A percentile compares a stretch with the other conserved stretches of the same genome.
These are phyloP conservation scores for Magallana ariakensis DNA, from an alignment of 1,140 invertebrate species.

Conservation along the genomic window DNA sequence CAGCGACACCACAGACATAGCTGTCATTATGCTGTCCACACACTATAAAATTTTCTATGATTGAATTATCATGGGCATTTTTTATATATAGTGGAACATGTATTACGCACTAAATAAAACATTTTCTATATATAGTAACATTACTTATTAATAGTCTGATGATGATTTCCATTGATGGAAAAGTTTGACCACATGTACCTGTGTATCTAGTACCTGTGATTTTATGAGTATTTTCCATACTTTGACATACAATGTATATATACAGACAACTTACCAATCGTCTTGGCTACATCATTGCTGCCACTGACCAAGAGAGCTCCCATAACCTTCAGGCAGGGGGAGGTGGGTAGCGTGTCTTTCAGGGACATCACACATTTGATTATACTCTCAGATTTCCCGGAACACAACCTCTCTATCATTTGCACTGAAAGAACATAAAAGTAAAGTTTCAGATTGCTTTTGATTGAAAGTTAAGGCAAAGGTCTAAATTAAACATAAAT, in stretches of 20 bases:
- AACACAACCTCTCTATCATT: conserved; percentile 71
- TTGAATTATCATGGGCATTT: conserved; percentile 15
- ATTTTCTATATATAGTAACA: no score
- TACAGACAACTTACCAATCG: conserved; percentile 65
- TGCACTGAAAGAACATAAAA: conserved; percentile 70
- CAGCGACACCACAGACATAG: not conserved
- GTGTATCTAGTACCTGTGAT: no score
- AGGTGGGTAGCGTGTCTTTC: conserved; percentile 68
- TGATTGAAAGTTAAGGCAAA: no score
- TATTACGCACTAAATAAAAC: no score
- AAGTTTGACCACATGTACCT: no score
- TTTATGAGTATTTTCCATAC: no score
- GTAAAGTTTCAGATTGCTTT: no score
- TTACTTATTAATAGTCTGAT: no score
- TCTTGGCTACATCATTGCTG: conserved; percentile 73
- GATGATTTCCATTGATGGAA: no score
- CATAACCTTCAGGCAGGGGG: conserved; percentile 75
- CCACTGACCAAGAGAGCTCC: conserved; percentile 73
- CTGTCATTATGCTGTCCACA: not conserved
- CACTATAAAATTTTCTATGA: not conserved
- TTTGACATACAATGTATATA: no score
- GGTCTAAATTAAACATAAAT: no score
- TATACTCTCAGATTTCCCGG: conserved; percentile 71
- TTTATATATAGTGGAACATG: not conserved
- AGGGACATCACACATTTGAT: conserved; percentile 75